Evolutionary conservation across 2,113 vertebrate genomes (phyloP).

Genomic region (Salvator merianae): DNA sequence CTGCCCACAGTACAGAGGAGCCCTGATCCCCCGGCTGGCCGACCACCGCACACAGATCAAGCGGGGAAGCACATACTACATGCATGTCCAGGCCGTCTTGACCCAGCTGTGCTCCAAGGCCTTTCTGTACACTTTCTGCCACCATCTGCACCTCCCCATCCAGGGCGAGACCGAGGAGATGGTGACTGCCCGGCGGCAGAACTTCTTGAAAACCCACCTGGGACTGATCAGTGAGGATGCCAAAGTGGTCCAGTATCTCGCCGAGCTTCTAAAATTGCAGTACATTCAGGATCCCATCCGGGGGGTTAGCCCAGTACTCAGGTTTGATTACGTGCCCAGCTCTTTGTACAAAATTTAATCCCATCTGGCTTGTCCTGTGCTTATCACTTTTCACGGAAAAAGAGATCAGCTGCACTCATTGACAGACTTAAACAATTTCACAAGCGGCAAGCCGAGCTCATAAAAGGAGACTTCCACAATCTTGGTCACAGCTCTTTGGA

Average conservation of each 20-base stretch:
- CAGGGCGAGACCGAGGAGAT: conserved; percentile 72
- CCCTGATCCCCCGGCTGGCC: conserved; percentile 83
- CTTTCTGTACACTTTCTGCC: conserved; percentile 94
- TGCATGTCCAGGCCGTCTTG: conserved; percentile 88
- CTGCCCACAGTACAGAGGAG: conserved; percentile 86
- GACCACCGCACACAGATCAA: conserved; percentile 95
- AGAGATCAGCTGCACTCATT: conserved; percentile 26
- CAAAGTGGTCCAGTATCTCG: conserved; percentile 89
- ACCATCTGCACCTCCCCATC: conserved; percentile 92
- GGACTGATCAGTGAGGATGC: conserved; percentile 88
- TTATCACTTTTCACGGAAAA: background rate
- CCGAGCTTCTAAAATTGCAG: conserved; percentile 89
- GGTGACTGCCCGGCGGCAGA: conserved; percentile 76
- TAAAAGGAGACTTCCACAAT: background rate
- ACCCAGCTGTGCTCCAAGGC: conserved; percentile 89
- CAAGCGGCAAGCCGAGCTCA: background rate
- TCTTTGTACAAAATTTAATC: conserved; percentile 95
- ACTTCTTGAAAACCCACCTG: conserved; percentile 83
- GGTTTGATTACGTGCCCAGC: conserved; percentile 93
- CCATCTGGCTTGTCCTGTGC: background rate
- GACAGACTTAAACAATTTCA: background rate
- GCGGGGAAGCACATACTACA: conserved; percentile 91
- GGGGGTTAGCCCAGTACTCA: conserved; percentile 76
- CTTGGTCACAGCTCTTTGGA: background rate
- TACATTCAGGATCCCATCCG: conserved; percentile 80